phyloP scores from a whole-genome alignment of 2,113 vertebrate species.

The Gopherus flavomarginatus region DNA sequence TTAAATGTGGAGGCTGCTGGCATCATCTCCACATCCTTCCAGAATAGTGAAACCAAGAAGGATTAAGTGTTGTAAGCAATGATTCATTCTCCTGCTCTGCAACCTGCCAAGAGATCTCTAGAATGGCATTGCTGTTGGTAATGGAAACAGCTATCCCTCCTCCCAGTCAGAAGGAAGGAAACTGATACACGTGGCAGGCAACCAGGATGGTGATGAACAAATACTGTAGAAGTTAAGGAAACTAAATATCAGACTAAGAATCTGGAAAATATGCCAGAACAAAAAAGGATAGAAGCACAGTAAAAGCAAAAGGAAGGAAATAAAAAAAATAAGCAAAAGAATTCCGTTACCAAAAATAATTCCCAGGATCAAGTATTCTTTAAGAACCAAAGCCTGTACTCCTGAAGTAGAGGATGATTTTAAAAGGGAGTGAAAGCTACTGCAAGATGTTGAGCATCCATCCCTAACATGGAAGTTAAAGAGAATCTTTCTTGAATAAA shows the following conservation, averaged over 20 bases:
- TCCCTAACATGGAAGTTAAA: constrained; percentile 15
- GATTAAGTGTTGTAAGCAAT: background rate
- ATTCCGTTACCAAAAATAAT: constrained; percentile 57
- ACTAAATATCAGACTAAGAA: constrained; percentile 38
- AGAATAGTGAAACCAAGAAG: constrained; percentile 31
- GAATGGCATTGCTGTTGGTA: constrained; percentile 30
- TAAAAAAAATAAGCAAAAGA: constrained; percentile 72
- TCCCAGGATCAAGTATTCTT: constrained; percentile 39
- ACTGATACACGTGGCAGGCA: constrained; percentile 38
- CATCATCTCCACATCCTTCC: background rate
- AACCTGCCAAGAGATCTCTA: constrained; percentile 10
- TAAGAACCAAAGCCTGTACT: constrained; percentile 31
- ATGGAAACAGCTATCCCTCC: constrained; percentile 25
- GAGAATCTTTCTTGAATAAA: background rate
- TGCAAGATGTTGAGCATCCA: background rate
- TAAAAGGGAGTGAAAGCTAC: background rate
- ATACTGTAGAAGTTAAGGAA: constrained; percentile 53
- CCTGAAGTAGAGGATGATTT: background rate
- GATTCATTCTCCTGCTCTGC: constrained; percentile 30
- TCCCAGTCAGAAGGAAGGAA: constrained; percentile 30
- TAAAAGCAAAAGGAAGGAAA: constrained; percentile 68
- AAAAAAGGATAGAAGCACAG: constrained; percentile 26
- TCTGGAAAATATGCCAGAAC: constrained; percentile 42
- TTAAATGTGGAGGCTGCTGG: constrained; percentile 1
- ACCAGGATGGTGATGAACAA: constrained; percentile 46